Percentiles rank a stretch among this genome's conserved stretches.
Evolutionary conservation across 2,888 invertebrate genomes (phyloP).

Genomic region (Fragum fragum): DNA sequence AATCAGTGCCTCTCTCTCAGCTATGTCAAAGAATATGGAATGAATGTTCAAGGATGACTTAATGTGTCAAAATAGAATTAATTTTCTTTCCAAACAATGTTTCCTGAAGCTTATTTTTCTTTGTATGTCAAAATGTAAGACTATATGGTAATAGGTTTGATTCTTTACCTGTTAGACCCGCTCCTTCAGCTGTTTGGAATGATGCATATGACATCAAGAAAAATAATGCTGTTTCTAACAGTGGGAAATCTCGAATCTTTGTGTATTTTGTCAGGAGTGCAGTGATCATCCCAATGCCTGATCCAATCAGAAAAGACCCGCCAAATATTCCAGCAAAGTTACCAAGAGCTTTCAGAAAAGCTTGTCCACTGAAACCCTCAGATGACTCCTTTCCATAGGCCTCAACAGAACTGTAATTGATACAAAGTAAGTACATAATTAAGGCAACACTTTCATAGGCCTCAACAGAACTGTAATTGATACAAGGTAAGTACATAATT

Average conservation of each 20-base stretch:
- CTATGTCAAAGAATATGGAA: no score
- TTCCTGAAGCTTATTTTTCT: no score
- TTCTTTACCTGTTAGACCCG: constrained; percentile 98
- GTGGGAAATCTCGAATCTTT: constrained; percentile 96
- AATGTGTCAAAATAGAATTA: no score
- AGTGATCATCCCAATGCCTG: constrained; percentile 96
- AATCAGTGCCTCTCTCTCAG: no score
- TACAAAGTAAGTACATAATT: no score
- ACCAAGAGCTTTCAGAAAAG: constrained; percentile 95
- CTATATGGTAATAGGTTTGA: no score
- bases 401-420: constrained; percentile 78
- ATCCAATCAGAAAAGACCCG: constrained; percentile 96
- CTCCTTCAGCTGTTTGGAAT: constrained; percentile 98
- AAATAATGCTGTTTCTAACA: constrained; percentile 98
- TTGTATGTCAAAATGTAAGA: no score
- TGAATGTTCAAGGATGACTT: no score
- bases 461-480: constrained; percentile 78
- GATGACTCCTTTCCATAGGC: constrained; percentile 73
- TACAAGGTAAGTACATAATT: no score
- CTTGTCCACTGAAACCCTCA: constrained; percentile 90
- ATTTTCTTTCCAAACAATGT: no score
- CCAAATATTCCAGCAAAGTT: constrained; percentile 97
- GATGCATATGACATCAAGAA: constrained; percentile 99
- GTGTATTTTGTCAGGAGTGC: constrained; percentile 96
- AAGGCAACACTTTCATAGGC: constrained; percentile 79